Conservation (phyloP, 2,113 vertebrate genomes). For the Pseudolaguvia tuberculata region DNA sequence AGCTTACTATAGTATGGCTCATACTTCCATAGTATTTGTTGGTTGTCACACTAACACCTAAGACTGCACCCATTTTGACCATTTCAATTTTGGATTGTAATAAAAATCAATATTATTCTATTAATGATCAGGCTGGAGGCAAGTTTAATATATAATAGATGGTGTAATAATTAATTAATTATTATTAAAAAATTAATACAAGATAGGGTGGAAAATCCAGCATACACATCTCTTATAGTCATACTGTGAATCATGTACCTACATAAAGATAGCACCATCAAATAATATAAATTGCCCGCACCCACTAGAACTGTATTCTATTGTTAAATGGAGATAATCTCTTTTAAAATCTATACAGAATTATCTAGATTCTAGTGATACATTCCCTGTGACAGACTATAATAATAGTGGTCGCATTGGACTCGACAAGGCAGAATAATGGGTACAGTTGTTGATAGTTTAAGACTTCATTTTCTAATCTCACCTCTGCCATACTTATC, state of each 20-base stretch:
- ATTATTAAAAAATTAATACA: too few species aligned
- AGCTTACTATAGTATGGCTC: too few species aligned
- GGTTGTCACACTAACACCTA: too few species aligned
- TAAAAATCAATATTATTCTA: too few species aligned
- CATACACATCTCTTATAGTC: not conserved
- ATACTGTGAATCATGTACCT: not conserved
- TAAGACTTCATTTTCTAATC: constrained; percentile 37
- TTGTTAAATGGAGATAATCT: not conserved
- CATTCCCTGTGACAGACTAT: constrained; percentile 11
- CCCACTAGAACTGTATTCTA: not conserved
- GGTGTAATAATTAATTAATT: too few species aligned
- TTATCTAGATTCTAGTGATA: not conserved
- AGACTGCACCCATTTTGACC: too few species aligned
- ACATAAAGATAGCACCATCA: not conserved
- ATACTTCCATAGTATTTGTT: too few species aligned
- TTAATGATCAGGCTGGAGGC: too few species aligned
- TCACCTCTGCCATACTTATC: constrained; percentile 28
- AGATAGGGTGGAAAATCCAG: not conserved
- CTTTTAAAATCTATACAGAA: not conserved
- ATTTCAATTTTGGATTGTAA: too few species aligned
- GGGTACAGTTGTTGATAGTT: constrained; percentile 28
- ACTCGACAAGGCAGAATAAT: constrained; percentile 23
- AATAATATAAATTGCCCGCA: constrained; percentile 14
- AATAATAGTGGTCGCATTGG: constrained; percentile 14
- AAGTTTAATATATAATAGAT: too few species aligned